Conservation (phyloP, 2,113 vertebrate species). For the Oncorhynchus masou region DNA sequence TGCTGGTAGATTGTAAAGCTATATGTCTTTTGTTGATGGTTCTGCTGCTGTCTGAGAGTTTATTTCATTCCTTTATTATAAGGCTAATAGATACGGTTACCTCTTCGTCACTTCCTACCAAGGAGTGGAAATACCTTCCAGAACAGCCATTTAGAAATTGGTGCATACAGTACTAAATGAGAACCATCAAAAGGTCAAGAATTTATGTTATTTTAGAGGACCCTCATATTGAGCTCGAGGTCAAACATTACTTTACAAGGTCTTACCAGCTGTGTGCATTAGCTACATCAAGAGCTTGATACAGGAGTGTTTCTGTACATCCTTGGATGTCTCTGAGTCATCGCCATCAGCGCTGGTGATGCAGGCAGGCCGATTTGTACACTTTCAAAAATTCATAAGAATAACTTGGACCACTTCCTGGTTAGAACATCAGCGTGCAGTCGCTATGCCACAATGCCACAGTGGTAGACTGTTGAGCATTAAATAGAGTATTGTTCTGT, state of each 20-base stretch:
- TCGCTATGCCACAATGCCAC: no score
- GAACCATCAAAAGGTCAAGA: neutral
- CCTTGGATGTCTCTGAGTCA: neutral
- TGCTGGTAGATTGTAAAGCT: no score
- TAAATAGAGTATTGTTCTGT: no score
- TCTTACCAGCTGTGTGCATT: neutral
- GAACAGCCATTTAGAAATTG: neutral
- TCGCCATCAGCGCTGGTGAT: neutral
- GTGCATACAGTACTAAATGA: no score
- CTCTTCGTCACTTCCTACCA: neutral
- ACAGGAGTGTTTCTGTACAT: neutral
- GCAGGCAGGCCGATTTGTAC: neutral
- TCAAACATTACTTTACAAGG: neutral
- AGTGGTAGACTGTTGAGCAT: no score
- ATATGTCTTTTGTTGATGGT: no score
- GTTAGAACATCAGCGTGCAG: no score
- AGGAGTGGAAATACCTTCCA: neutral
- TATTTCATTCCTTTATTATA: neutral
- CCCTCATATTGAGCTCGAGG: neutral
- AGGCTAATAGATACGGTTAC: neutral
- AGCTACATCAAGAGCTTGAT: constrained; percentile 1
- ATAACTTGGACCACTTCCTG: neutral
- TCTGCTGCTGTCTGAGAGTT: neutral
- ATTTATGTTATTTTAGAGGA: neutral
- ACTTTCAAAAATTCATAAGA: neutral